These are phyloP conservation scores for Helogale parvula DNA, from an alignment of 2,113 vertebrate species.

Conservation along the genomic window DNA sequence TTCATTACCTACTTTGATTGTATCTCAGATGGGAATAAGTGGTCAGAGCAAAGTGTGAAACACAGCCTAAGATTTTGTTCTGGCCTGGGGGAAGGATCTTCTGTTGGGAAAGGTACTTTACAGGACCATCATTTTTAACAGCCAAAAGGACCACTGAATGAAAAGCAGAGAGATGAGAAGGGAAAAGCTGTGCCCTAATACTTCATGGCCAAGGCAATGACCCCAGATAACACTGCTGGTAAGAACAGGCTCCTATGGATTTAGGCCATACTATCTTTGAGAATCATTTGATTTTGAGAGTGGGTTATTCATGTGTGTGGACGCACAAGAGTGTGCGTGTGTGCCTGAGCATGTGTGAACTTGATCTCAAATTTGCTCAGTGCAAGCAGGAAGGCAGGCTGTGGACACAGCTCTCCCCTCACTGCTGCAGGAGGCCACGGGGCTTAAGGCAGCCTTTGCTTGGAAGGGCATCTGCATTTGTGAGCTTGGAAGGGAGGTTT, in stretches of 20 bases:
- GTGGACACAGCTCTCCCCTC: neutral
- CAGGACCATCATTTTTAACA: too few species aligned
- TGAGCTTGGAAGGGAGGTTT: neutral
- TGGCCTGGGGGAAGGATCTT: neutral
- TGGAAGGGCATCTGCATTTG: neutral
- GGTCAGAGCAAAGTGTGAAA: neutral
- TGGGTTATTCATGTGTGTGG: too few species aligned
- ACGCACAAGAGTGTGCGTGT: neutral
- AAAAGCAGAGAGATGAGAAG: neutral
- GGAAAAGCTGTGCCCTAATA: neutral
- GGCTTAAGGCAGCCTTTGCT: too few species aligned
- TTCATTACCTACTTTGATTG: neutral
- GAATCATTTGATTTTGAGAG: neutral
- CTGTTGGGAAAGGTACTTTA: too few species aligned
- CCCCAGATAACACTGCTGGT: fast-evolving
- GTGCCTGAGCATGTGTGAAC: neutral
- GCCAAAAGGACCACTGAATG: neutral
- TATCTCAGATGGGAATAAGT: neutral
- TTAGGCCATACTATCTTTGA: neutral
- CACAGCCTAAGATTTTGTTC: neutral
- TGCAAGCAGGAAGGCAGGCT: neutral
- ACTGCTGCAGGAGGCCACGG: fast-evolving
- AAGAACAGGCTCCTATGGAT: neutral
- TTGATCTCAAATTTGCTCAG: neutral
- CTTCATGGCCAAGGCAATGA: fast-evolving